These are phyloP conservation scores for Ancistrus triradiatus DNA, from an alignment of 2,113 vertebrate genomes.

Conservation along the genomic window DNA sequence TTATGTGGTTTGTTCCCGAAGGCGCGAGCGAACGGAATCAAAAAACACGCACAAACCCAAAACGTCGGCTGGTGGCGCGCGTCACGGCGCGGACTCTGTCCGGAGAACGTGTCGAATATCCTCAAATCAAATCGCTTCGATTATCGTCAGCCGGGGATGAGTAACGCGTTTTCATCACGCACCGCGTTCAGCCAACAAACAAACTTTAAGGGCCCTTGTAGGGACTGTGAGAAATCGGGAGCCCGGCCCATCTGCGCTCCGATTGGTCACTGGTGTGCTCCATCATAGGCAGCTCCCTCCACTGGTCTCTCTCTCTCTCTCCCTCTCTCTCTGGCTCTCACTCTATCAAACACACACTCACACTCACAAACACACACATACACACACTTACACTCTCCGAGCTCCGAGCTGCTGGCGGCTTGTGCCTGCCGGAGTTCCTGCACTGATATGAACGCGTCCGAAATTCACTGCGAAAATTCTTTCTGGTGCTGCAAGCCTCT, in stretches of 20 bases:
- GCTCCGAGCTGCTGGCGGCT: no score
- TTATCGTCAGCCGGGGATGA: slow-evolving; percentile 62
- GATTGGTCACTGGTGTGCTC: slow-evolving; percentile 69
- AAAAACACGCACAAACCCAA: slow-evolving; percentile 6
- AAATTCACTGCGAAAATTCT: no score
- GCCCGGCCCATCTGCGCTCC: slow-evolving; percentile 62
- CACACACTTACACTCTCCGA: no score
- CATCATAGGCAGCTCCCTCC: slow-evolving; percentile 58
- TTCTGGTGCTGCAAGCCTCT: no score
- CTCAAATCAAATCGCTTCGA: slow-evolving; percentile 62
- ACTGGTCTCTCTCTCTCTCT: slow-evolving; percentile 27
- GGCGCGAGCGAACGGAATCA: slow-evolving; percentile 4
- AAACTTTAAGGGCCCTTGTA: slow-evolving; percentile 78
- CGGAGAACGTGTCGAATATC: slow-evolving; percentile 59
- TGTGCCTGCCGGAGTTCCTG: no score
- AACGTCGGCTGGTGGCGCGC: slow-evolving; percentile 57
- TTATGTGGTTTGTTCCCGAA: slow-evolving; percentile 54
- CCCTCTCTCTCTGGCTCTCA: no score
- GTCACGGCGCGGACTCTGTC: slow-evolving; percentile 62
- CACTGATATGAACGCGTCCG: no score
- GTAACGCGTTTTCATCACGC: slow-evolving; percentile 77
- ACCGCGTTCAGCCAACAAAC: slow-evolving; percentile 76
- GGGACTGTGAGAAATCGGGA: slow-evolving; percentile 61
- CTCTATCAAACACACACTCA: no score
- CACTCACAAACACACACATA: no score